Evolutionary conservation across 2,888 invertebrate genomes (phyloP).

Genomic region (Acleris cristana): DNA sequence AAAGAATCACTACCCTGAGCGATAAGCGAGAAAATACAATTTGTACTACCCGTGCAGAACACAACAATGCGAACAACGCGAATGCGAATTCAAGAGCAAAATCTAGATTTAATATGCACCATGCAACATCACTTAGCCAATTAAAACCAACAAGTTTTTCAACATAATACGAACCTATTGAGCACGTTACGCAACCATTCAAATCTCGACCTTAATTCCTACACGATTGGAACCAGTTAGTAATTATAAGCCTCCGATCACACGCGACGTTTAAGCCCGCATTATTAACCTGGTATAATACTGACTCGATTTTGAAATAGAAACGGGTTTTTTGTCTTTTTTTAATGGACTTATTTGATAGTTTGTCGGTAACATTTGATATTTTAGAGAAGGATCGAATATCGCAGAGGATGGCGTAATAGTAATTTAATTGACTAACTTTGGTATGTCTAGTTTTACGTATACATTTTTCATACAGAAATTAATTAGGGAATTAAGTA

Average conservation of each 20-base stretch:
- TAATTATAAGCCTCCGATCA: not conserved
- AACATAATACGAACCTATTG: constrained; percentile 4
- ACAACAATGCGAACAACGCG: too few relatives aligned
- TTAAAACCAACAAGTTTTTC: too few relatives aligned
- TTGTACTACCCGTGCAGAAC: too few relatives aligned
- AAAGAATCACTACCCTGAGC: too few relatives aligned
- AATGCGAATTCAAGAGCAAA: too few relatives aligned
- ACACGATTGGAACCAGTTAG: constrained; percentile 26
- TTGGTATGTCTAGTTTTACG: too few relatives aligned
- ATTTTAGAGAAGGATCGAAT: constrained; percentile 10
- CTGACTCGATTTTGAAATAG: constrained; percentile 38
- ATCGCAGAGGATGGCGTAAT: not conserved
- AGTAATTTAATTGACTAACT: too few relatives aligned
- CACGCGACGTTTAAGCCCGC: constrained; percentile 36
- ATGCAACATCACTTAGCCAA: too few relatives aligned
- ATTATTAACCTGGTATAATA: constrained; percentile 46
- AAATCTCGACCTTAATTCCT: constrained; percentile 25
- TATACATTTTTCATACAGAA: too few relatives aligned
- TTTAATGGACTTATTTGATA: constrained; percentile 4
- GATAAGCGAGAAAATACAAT: too few relatives aligned
- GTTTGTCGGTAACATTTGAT: not conserved
- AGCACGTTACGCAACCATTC: constrained; percentile 25
- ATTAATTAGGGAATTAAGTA: too few relatives aligned
- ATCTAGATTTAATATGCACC: too few relatives aligned
- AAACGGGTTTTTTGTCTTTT: constrained; percentile 31